These are phyloP conservation scores for Caranx melampygus DNA, from an alignment of 2,113 vertebrate species.

Conservation along the genomic window DNA sequence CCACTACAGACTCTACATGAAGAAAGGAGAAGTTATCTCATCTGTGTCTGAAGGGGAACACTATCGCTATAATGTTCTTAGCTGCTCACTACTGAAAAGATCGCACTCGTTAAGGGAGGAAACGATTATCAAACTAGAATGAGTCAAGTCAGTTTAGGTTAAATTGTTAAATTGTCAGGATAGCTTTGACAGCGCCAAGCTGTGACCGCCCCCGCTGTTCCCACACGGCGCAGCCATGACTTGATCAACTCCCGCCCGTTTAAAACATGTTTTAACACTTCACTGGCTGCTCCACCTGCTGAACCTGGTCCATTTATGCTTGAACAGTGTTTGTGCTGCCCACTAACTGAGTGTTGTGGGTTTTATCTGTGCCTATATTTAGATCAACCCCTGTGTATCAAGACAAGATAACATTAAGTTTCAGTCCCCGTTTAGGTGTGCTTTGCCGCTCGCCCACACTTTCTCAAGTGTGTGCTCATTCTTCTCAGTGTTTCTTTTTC, in stretches of 20 bases:
- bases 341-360: not conserved
- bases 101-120: not conserved
- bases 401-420: conserved; percentile 27
- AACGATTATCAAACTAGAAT: not conserved
- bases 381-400: conserved; percentile 5
- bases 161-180: not conserved
- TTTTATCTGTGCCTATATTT: conserved; percentile 29
- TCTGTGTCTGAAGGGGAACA: not conserved
- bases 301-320: not conserved
- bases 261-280: not conserved
- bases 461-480: conserved; percentile 17
- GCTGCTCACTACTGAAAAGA: not conserved
- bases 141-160: conserved; percentile 21
- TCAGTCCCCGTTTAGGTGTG: conserved; percentile 21
- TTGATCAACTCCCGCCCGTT: not conserved
- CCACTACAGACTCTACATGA: not conserved
- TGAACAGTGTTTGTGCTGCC: not conserved
- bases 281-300: not conserved
- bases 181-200: not conserved
- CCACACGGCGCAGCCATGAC: conserved; percentile 3
- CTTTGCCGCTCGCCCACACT: conserved; percentile 44
- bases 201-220: conserved; percentile 32
- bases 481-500: not conserved
- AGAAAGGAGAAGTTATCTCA: conserved; percentile 16
- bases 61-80: conserved; percentile 3